Conservation (phyloP, 2,888 invertebrate genomes). For the Dryomyza anilis region DNA sequence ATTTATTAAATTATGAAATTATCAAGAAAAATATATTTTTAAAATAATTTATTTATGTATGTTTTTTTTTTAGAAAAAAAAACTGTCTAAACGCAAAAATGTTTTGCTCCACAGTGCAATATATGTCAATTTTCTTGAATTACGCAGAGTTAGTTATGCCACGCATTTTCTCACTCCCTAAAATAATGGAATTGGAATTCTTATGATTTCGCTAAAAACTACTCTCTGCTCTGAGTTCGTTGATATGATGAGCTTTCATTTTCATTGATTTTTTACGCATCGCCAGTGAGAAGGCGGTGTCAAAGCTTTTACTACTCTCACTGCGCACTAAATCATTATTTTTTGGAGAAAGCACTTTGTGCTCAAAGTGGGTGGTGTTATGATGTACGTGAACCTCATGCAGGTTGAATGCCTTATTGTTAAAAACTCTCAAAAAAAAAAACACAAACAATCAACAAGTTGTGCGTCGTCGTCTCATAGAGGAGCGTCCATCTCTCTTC, state of each 20-base stretch:
- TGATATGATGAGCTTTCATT: neutral
- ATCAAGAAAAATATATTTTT: neutral
- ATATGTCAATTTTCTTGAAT: neutral
- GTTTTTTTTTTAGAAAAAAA: neutral
- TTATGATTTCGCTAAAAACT: conserved; percentile 1
- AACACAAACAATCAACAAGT: conserved; percentile 28
- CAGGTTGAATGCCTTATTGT: conserved; percentile 26
- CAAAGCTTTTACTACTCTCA: neutral
- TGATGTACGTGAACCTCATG: neutral
- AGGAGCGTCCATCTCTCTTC: neutral
- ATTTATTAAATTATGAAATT: too few relatives aligned
- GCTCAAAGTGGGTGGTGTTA: neutral
- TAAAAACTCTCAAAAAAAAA: neutral
- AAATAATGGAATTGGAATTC: conserved; percentile 7
- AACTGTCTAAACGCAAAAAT: too few relatives aligned
- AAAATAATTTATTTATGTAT: neutral
- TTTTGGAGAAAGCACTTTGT: neutral
- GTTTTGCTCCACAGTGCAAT: neutral
- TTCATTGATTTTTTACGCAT: too few relatives aligned
- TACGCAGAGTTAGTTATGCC: neutral
- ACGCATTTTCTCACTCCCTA: conserved; percentile 17
- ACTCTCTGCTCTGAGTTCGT: neutral
- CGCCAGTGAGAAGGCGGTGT: neutral
- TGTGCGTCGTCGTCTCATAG: conserved; percentile 7
- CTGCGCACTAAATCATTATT: neutral